Base-by-base conservation (phyloP, 2,797 vertebrate genomes). In the Spondyliosoma cantharus region DNA sequence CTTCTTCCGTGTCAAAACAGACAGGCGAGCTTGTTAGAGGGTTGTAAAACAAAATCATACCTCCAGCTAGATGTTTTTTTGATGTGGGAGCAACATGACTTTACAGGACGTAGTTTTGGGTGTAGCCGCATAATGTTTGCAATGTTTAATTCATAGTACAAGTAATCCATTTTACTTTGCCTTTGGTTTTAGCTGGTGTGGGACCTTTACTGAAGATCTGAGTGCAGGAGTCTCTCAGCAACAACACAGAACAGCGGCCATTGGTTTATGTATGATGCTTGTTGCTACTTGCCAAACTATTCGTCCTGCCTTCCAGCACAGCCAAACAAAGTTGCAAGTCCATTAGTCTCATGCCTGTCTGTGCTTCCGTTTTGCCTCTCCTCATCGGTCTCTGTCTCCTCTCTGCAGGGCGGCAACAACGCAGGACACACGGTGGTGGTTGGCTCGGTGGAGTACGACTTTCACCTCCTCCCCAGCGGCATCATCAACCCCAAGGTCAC, bases 341-440 rank as follows among this genome's bases (percentile, higher is more conserved):
- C 69, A 49, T 61, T 46, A 32, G 53, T 5, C 24, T 12, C 42
- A n/a, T 65, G 50, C 56, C 62, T 59, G 27, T 63, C 27, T 70
- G 27, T 69, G 25, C 79, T 24, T 45, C 24, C 79, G 59, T 69
- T 20, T 62, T 62, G n/a, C 59, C 43, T 76, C 72, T 29, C 25
- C 78, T 83, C 65, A 73, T 80, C 13, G 17, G 22, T 69, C 37
- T 29, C 50, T 53, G 22, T 76, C 66, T 86, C 22, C 17, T 56
- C 69, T 78, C 71, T 76, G 49, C 86, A 98, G 98, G 98, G 98
- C 81, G 98, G 98, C 58, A 99, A 99, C 95, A 99, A 99, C 85
- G 98, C 98, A 15, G 98, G 98, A 13, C 98, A 99, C 94, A 99
- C 98, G 0, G 98, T 99, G 86, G 98, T 99, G 85, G 98, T 99